phyloP scores from a whole-genome alignment of 2,797 vertebrate genomes.

The Lepilemur septentrionalis region DNA sequence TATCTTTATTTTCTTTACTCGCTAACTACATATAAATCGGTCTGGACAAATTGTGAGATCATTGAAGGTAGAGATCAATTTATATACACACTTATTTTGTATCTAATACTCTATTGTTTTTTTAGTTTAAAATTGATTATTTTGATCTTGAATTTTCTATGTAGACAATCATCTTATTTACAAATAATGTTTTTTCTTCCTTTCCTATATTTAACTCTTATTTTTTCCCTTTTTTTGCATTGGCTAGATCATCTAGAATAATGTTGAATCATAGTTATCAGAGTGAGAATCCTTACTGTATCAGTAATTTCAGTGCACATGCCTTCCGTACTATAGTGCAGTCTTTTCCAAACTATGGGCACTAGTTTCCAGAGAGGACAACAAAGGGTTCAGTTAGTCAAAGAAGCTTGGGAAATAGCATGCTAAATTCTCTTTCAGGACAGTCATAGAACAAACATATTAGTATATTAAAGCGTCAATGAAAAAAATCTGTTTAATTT shows the following conservation, averaged over 20 bases:
- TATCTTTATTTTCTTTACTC: not conserved
- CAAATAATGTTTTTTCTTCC: not conserved
- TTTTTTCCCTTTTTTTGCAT: not conserved
- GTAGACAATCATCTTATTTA: not conserved
- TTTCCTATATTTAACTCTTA: not conserved
- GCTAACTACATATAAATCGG: not conserved
- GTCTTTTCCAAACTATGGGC: not conserved
- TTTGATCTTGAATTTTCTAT: constrained; percentile 23
- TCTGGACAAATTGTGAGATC: not conserved
- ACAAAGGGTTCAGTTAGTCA: not conserved
- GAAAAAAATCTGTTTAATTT: not conserved
- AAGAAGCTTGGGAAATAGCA: not conserved
- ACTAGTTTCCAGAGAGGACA: not conserved
- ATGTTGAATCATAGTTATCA: not conserved
- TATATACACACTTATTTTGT: not conserved
- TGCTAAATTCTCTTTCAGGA: not conserved
- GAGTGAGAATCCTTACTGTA: not conserved
- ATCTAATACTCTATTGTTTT: not conserved
- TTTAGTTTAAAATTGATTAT: not conserved
- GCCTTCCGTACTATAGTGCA: not conserved
- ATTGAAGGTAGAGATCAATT: not conserved
- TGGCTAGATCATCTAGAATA: not conserved
- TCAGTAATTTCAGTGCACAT: not conserved
- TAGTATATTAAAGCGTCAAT: not conserved
- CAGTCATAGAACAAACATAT: not conserved